Conservation (phyloP, 2,113 vertebrate species). For the Perca schrenkii region DNA sequence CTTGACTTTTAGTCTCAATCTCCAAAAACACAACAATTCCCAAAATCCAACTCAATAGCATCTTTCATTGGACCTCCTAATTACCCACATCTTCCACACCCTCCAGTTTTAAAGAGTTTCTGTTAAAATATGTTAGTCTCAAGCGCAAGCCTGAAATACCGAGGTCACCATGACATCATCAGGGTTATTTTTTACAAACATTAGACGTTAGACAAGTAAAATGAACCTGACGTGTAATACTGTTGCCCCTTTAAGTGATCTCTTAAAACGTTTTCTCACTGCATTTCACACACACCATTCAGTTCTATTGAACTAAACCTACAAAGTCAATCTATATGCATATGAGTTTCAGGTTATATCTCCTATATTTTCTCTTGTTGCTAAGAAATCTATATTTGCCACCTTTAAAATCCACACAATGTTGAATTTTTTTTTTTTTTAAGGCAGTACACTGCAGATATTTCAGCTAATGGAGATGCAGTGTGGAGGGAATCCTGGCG, state of each 20-base stretch:
- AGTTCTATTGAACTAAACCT: background rate
- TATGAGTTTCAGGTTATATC: background rate
- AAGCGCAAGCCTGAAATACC: too few species aligned
- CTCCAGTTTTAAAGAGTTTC: conserved; percentile 1
- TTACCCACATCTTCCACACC: background rate
- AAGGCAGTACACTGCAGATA: background rate
- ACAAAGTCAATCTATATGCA: background rate
- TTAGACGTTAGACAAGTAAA: background rate
- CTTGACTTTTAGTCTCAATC: background rate
- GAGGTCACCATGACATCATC: background rate
- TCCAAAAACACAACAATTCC: conserved; percentile 1
- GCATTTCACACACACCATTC: background rate
- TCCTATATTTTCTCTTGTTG: background rate
- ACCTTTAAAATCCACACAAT: background rate
- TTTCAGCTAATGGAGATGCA: conserved; percentile 16
- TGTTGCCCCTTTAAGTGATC: conserved; percentile 9
- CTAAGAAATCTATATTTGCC: background rate
- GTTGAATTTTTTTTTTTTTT: background rate
- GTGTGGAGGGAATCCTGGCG: background rate
- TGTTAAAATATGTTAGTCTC: background rate
- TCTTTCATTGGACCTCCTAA: background rate
- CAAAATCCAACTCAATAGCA: background rate
- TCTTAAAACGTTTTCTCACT: background rate
- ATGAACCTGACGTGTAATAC: background rate
- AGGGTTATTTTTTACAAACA: background rate